Evolutionary conservation across 2,797 vertebrate species (phyloP).

Genomic region (Tolypeutes matacus): DNA sequence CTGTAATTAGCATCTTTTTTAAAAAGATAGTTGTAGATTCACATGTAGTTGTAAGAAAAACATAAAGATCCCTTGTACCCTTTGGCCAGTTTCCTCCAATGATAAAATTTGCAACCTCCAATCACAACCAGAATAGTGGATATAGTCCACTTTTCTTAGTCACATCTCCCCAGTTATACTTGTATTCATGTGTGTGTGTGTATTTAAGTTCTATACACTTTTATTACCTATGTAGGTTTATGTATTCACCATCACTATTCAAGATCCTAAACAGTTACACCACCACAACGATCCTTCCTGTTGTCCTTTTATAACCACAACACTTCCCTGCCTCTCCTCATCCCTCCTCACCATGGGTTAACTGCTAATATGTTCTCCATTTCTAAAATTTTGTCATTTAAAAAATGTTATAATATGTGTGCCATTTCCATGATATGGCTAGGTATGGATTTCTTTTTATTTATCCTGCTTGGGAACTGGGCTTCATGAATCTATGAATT

Average conservation of each 20-base stretch:
- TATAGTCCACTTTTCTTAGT: neutral
- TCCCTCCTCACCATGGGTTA: neutral
- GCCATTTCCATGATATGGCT: neutral
- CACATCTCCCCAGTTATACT: neutral
- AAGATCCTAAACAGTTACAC: neutral
- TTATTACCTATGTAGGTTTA: neutral
- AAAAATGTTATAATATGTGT: neutral
- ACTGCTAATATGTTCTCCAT: neutral
- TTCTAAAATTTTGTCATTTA: conserved; percentile 17
- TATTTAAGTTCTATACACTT: neutral
- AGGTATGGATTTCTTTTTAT: neutral
- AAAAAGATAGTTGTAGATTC: neutral
- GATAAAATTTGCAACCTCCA: conserved; percentile 6
- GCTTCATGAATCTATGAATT: neutral
- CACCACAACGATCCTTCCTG: neutral
- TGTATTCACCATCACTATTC: neutral
- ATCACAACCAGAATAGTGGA: neutral
- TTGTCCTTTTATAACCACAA: neutral
- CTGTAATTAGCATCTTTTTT: neutral
- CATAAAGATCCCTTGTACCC: neutral
- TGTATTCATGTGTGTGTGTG: neutral
- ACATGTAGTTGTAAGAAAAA: neutral
- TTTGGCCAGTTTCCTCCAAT: neutral
- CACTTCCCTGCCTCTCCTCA: neutral
- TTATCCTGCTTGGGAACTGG: neutral